A percentile compares a stretch with the other conserved stretches of the same genome.
Conservation (phyloP, 2,797 vertebrate species). For the Mormyrops boulengeri region DNA sequence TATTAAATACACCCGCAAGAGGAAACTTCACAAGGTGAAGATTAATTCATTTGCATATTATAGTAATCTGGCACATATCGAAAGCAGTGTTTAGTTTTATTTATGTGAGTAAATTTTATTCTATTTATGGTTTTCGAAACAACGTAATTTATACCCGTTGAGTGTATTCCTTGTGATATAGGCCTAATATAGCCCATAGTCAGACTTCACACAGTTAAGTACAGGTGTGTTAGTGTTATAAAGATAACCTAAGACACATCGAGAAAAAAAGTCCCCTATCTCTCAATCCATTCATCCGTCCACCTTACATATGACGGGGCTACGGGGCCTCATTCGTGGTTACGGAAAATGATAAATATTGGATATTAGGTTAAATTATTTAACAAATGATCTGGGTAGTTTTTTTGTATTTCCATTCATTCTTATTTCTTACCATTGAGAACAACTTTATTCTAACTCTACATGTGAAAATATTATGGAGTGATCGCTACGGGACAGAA, state of each 20-base stretch:
- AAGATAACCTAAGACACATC: not conserved
- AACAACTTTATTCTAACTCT: not conserved
- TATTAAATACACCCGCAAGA: not conserved
- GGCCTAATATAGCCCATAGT: not conserved
- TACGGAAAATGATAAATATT: constrained; percentile 6
- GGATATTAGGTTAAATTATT: not conserved
- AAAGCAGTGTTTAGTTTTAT: not conserved
- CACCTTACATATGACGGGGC: not conserved
- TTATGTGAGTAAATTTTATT: not conserved
- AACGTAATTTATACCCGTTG: not conserved
- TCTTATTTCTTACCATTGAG: not conserved
- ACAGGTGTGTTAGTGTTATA: not conserved
- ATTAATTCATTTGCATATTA: not conserved
- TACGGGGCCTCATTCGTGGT: not conserved
- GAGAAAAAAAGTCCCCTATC: not conserved
- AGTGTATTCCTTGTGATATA: not conserved
- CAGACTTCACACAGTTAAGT: not conserved
- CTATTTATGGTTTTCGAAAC: not conserved
- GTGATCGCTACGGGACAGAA: not conserved
- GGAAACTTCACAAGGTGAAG: not conserved
- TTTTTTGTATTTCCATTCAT: not conserved
- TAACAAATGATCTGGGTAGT: not conserved
- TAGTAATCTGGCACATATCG: not conserved
- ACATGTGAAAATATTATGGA: not conserved
- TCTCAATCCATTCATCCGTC: not conserved